Conservation (phyloP, 2,113 vertebrate genomes). For the Sorex fumeus region DNA sequence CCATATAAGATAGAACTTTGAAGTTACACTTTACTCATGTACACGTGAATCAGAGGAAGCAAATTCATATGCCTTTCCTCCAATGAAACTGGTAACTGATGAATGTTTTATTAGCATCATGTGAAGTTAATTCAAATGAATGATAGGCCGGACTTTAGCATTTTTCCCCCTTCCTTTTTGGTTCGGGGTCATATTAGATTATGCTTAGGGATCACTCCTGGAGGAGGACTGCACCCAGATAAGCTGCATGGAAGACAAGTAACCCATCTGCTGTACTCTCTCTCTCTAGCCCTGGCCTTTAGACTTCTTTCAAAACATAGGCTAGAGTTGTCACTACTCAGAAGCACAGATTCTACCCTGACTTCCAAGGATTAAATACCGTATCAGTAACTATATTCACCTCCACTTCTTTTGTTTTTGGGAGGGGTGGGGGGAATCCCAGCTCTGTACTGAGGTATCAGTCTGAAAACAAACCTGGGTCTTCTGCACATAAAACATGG, state of each 20-base stretch:
- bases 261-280: no score
- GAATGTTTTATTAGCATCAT: constrained; percentile 12
- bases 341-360: not conserved
- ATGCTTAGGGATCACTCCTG: no score
- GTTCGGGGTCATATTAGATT: no score
- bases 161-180: not conserved
- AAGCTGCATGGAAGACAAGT: no score
- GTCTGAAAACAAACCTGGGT: no score
- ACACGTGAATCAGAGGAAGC: not conserved
- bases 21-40: not conserved
- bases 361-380: not conserved
- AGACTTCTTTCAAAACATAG: constrained; percentile 22
- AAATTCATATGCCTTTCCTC: constrained; percentile 31
- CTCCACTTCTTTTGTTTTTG: no score
- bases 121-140: constrained; percentile 41
- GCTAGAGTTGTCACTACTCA: constrained; percentile 1
- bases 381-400: no score
- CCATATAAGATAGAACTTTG: not conserved
- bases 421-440: no score
- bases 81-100: not conserved
- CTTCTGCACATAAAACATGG: no score
- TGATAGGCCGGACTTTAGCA: not conserved
- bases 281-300: no score
- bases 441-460: no score
- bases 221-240: no score